These are phyloP conservation scores for Platyscapa corneri DNA, from an alignment of 1,140 invertebrate genomes.

Conservation along the genomic window DNA sequence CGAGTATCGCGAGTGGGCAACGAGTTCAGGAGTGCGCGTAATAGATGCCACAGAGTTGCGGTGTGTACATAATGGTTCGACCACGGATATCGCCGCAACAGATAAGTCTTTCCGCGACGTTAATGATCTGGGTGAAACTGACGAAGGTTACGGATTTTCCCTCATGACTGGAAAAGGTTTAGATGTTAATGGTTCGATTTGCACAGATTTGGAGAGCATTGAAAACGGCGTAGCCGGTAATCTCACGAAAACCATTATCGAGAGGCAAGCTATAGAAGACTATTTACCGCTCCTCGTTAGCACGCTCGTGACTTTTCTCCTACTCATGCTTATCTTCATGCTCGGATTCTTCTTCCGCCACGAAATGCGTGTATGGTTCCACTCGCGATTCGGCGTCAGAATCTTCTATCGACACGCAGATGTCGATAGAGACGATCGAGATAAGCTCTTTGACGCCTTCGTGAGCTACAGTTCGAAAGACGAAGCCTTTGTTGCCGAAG, in stretches of 20 bases:
- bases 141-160: constrained; percentile 41
- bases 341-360: constrained; percentile 88
- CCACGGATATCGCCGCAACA: constrained; percentile 76
- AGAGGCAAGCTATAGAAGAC: constrained; percentile 82
- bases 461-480: constrained; percentile 95
- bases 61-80: constrained; percentile 78
- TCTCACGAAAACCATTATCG: constrained; percentile 82
- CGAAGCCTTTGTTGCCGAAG: constrained; percentile 91
- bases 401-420: constrained; percentile 85
- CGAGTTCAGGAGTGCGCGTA: constrained; percentile 76
- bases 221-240: constrained; percentile 79
- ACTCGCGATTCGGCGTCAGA: constrained; percentile 90
- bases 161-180: constrained; percentile 53
- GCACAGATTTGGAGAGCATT: constrained; percentile 78
- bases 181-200: constrained; percentile 65
- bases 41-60: constrained; percentile 78
- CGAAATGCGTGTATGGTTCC: constrained; percentile 91
- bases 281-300: constrained; percentile 86
- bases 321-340: constrained; percentile 82
- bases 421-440: constrained; percentile 84
- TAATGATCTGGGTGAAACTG: constrained; percentile 57
- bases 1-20: constrained; percentile 86
- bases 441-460: constrained; percentile 95
- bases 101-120: constrained; percentile 72
- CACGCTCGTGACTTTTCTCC: constrained; percentile 81